A percentile compares a stretch with the other conserved stretches of the same genome.
phyloP scores from a whole-genome alignment of 2,113 vertebrate genomes.

The Isurus oxyrinchus region DNA sequence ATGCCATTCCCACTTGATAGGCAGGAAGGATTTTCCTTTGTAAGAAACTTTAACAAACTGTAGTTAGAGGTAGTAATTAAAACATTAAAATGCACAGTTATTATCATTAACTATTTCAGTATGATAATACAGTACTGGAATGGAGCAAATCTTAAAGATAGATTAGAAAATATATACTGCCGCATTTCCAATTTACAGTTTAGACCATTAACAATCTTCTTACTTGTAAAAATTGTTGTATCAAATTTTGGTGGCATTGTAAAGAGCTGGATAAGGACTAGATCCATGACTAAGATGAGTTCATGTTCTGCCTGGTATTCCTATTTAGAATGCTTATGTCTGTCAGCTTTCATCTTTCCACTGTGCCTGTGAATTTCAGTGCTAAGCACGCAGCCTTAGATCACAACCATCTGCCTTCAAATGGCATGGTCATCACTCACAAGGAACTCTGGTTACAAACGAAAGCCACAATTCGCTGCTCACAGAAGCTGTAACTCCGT shows the following conservation, averaged over 20 bases:
- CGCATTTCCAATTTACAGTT: not conserved
- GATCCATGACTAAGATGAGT: constrained; percentile 12
- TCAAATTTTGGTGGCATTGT: not conserved
- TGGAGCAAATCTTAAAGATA: not conserved
- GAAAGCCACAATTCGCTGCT: constrained; percentile 37
- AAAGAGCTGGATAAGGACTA: not conserved
- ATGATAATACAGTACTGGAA: not conserved
- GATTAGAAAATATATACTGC: not conserved
- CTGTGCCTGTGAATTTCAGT: not conserved
- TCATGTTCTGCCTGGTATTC: not conserved
- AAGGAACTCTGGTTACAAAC: constrained; percentile 38
- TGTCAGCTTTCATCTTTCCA: not conserved
- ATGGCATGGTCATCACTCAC: constrained; percentile 41
- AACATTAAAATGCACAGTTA: not conserved
- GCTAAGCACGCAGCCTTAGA: constrained; percentile 3
- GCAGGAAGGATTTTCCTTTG: not conserved
- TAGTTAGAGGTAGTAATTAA: not conserved
- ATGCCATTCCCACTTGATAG: not conserved
- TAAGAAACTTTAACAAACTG: not conserved
- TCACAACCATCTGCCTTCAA: constrained; percentile 7
- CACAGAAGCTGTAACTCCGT: constrained; percentile 41
- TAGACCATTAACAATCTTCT: not conserved
- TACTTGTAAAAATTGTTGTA: not conserved
- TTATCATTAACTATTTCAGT: not conserved
- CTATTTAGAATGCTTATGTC: not conserved